Base-by-base conservation (phyloP, 2,797 vertebrate species). In the Phyllotis vaccarum region DNA sequence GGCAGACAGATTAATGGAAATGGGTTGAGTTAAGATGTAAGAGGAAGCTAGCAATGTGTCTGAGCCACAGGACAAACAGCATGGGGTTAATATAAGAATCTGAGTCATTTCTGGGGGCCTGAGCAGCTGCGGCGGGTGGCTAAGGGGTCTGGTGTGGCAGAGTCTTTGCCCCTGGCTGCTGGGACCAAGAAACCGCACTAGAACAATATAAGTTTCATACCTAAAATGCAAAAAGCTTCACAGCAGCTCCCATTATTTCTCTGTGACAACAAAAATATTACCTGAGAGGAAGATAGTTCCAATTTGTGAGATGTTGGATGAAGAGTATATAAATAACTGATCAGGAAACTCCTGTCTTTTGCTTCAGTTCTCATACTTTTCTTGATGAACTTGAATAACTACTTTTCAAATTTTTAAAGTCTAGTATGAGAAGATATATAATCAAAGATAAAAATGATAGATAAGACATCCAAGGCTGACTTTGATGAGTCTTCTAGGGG, bases 261-360 rank as follows among this genome's bases (percentile, higher is more conserved):
- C 34, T 94, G 17, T 64, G 54, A 86, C 87, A 90, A 72, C 29
- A 89, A 90, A 80, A 27, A 56, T 75, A 90, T 79, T 92, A 43
- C 14, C 49, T 11, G 24, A 72, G n/a, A 83, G 85, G 62, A 81
- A 78, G 29, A 11, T 86, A 52, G 58, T 78, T 78, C 31, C 46
- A 89, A 68, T 64, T 52, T 90, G 75, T 70, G 58, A 94, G 74
- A 62, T 72, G 24, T 81, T 92, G 49, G 21, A 86, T 80, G 56
- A 86, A 46, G 72, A 5, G 14, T 37, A 34, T 87, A 64, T 43
- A 34, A 93, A 56, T 86, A 85, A 81, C 54, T 54, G 74, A 78
- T 62, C 9, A 86, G 29, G 5, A 70, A 40, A 29, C 52, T 46
- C n/a, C 3, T 24, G 52, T 31, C 11, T 3, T 72, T 2, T 31